A percentile compares a stretch with the other conserved stretches of the same genome.
Conservation (phyloP, 2,888 invertebrate species). For the Macrosiphum euphorbiae region DNA sequence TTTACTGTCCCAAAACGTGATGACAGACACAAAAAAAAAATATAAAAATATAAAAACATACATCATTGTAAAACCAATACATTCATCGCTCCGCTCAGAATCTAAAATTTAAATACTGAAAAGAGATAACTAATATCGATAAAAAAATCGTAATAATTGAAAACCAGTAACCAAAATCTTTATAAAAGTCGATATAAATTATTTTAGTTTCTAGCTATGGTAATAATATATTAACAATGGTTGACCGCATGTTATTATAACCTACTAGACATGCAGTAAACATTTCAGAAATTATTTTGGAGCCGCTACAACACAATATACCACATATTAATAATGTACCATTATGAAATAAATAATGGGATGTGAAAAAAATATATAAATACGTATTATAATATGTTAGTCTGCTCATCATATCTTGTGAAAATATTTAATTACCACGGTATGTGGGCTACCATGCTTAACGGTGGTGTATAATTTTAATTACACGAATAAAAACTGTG, state of each 20-base stretch:
- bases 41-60: too few relatives aligned
- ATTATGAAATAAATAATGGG: neutral
- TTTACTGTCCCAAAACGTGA: too few relatives aligned
- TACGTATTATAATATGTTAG: neutral
- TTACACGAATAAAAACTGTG: constrained; percentile 43
- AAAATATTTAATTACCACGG: constrained; percentile 47
- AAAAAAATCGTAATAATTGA: neutral
- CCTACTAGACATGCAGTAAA: neutral
- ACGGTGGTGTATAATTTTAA: constrained; percentile 39
- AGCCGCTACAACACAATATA: neutral
- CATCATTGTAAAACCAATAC: too few relatives aligned
- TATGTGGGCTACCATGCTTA: neutral
- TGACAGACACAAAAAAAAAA: too few relatives aligned
- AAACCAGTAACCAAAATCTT: neutral
- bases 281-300: neutral
- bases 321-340: neutral
- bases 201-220: neutral
- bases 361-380: constrained; percentile 21
- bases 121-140: neutral
- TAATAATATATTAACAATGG: neutral
- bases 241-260: neutral
- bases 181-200: neutral
- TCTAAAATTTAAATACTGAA: neutral
- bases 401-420: neutral
- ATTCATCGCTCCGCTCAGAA: too few relatives aligned